Base-by-base conservation (phyloP, 2,113 vertebrate species). In the Zingel zingel region DNA sequence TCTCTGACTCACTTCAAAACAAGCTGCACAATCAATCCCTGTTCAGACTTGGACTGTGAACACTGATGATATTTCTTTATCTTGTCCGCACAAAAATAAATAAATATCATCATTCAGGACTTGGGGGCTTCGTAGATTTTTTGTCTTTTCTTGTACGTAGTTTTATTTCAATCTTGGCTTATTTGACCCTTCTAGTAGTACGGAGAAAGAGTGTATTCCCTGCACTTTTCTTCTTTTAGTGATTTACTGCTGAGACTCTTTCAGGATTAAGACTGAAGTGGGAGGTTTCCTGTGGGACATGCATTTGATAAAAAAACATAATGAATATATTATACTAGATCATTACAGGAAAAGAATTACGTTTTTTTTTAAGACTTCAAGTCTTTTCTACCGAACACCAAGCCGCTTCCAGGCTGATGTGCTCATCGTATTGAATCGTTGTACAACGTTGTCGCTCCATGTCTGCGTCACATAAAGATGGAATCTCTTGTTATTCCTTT, bases 1-100 rank as follows among this genome's bases (percentile, higher is more conserved):
- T 51, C 36, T 72, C 36, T 57, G 58, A 73, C 63, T 70, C 83
- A 56, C 50, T 30, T 11, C 33, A 58, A 39, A 73, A 77, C n/a
- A 57, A 62, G n/a, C 36, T 9, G 30, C 56, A 73, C n/a, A 51
- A 65, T 63, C 61, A 73, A 23, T 74, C 25, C 14, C 54, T 19
- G 65, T 3, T 82, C 70, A 51, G 39, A 68, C 30, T 77, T 47
- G 12, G 68, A 57, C 36, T 11, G 68, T 70, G 14, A 45, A 50
- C 63, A 19, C 14, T 5, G 25, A 47, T 18, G 10, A 69, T 48
- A 25, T 51, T 36, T 15, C 4, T 19, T 50, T 33, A 48, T 48
- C 53, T 58, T 19, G 63, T 27, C 6, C 15, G 1, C 33, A 56
- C 33, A 23, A 45, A 16, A 57, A n/a, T n/a, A 18, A 21, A 21